Base-by-base conservation (phyloP, 2,113 vertebrate species). In the Oncorhynchus clarkii region DNA sequence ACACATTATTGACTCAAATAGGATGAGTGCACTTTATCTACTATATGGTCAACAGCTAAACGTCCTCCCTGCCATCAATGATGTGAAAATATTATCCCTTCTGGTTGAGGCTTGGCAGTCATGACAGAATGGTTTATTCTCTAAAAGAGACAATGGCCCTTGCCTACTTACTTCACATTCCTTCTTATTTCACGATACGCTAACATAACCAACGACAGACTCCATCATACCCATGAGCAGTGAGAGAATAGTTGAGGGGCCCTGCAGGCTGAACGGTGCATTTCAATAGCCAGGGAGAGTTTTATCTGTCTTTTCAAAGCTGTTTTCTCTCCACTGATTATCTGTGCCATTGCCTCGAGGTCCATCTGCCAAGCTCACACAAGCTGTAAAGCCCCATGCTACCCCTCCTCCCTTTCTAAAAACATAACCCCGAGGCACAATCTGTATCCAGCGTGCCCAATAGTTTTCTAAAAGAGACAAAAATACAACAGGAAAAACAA, bases 331-430 rank as follows among this genome's bases (percentile, higher is more conserved):
- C 18, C 59, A 22, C 45, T 64, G 72, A 65, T 39, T 73, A 39
- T 74, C 11, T 72, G 26, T 67, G 27, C 22, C 45, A 57, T 59
- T 71, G 29, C 34, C 29, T 64, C 27, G 20, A 70, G 67, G 67
- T n/a, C 75, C n/a, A 26, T 62, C 31, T 71, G 31, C 34, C 64
- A 34, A 75, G 51, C 70, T 34, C 70, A 27, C 45, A 51, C 70
- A 71, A 31, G n/a, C 70, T 48, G 20, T 14, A 8, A 69, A 34
- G 20, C 67, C 67, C 16, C 34, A 45, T n/a, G 6, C 67, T 39
- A 20, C 16, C 67, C 67, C 31, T 20, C 31, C 31, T 26, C 22
- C 12, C 3, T 14, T 29, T 69, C 67, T 22, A 14, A n/a, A 39
- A 68, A 39, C 27, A 27, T 8, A 20, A 31, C 67, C 67, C 67